A percentile compares a stretch with the other conserved stretches of the same genome.
These are phyloP conservation scores for Psilopogon haemacephalus DNA, from an alignment of 2,113 vertebrate genomes.

Conservation along the genomic window DNA sequence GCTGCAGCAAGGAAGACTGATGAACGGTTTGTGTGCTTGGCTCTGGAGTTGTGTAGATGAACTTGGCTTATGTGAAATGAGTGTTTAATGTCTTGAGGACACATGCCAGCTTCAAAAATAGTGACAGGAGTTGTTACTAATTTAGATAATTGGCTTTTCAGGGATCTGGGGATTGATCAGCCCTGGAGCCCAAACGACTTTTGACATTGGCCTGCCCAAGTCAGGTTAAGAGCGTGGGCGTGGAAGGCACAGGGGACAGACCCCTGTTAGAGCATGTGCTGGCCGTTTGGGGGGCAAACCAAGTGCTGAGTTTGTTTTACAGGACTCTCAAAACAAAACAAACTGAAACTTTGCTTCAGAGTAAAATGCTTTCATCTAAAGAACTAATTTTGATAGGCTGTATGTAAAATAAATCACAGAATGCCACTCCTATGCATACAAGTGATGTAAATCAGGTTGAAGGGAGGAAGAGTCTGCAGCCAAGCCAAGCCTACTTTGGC, in stretches of 20 bases:
- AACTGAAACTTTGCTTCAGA: background rate
- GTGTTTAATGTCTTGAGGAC: constrained; percentile 32
- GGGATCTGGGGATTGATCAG: constrained; percentile 31
- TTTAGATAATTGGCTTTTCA: constrained; percentile 69
- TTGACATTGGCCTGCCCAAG: constrained; percentile 7
- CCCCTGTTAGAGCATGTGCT: background rate
- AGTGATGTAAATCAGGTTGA: background rate
- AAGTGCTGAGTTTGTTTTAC: background rate
- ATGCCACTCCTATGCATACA: background rate
- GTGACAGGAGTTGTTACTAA: constrained; percentile 55
- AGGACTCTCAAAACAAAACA: background rate
- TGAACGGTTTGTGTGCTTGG: background rate
- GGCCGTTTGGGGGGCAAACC: background rate
- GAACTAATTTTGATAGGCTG: background rate
- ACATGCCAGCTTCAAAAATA: constrained; percentile 23
- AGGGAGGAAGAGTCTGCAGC: background rate
- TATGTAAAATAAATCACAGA: background rate
- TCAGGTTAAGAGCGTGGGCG: background rate
- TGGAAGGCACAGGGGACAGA: background rate
- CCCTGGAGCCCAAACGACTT: background rate
- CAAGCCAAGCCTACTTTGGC: background rate
- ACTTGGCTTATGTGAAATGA: background rate
- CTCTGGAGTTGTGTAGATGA: background rate
- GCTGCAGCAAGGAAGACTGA: background rate
- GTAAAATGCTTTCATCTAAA: background rate